Percentiles rank a stretch among this genome's conserved stretches.
These are phyloP conservation scores for Apodemia hepburni DNA, from an alignment of 2,888 invertebrate species.

Conservation along the genomic window DNA sequence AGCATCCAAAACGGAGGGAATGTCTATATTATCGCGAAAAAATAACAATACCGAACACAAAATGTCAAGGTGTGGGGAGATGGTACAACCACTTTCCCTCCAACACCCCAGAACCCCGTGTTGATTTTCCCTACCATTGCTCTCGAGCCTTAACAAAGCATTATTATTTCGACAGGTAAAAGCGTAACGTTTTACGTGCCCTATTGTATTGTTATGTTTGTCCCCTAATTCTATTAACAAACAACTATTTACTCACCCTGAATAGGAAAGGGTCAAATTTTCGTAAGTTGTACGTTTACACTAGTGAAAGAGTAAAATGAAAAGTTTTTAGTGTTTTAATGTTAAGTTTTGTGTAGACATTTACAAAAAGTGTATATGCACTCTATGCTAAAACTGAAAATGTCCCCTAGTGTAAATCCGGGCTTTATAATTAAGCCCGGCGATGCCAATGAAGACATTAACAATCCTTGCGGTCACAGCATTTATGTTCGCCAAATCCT, in stretches of 20 bases:
- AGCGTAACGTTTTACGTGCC: constrained; percentile 59
- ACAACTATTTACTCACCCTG: constrained; percentile 51
- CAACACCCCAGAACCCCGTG: constrained; percentile 21
- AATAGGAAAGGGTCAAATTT: constrained; percentile 44
- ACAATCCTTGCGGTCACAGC: constrained; percentile 51
- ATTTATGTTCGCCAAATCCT: constrained; percentile 64
- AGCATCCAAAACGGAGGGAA: constrained; percentile 24
- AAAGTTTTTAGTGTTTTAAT: neutral
- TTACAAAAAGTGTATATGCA: neutral
- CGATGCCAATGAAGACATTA: constrained; percentile 69
- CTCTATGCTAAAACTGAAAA: constrained; percentile 16
- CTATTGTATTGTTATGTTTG: constrained; percentile 55
- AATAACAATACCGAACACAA: constrained; percentile 22
- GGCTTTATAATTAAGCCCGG: constrained; percentile 69
- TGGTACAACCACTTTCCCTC: constrained; percentile 20
- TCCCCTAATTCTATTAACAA: constrained; percentile 58
- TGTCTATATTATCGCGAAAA: constrained; percentile 21
- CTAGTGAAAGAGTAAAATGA: neutral
- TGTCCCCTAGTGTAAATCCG: constrained; percentile 69
- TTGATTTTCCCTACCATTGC: constrained; percentile 30
- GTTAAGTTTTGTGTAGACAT: neutral
- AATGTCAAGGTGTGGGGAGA: constrained; percentile 28
- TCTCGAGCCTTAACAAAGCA: constrained; percentile 31
- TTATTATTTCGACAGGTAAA: constrained; percentile 61
- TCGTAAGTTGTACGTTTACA: constrained; percentile 15